Conservation (phyloP, 2,797 vertebrate species). For the Pseudocheirus occidentalis region DNA sequence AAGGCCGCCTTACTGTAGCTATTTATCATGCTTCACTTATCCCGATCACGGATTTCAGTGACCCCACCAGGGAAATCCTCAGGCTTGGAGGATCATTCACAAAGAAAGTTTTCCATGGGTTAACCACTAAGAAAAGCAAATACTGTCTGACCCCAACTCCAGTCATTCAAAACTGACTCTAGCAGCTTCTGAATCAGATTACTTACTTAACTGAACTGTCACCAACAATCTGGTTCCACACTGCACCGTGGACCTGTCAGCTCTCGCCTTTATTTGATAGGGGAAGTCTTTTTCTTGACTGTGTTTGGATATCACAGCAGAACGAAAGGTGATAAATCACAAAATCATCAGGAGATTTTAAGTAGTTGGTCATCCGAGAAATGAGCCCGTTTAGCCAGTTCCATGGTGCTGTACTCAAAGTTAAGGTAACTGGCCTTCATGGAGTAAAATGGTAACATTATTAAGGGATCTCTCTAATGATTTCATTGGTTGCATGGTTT, state of each 20-base stretch:
- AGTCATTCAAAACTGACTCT: constrained; percentile 69
- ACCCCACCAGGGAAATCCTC: constrained; percentile 71
- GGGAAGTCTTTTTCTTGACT: neutral
- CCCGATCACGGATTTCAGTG: constrained; percentile 76
- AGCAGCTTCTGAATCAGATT: constrained; percentile 69
- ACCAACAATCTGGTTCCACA: constrained; percentile 63
- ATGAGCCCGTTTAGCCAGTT: neutral
- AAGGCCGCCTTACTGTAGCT: constrained; percentile 75
- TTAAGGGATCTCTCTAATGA: neutral
- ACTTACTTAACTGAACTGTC: constrained; percentile 67
- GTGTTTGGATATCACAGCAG: neutral
- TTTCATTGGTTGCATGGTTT: neutral
- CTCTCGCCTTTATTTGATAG: neutral
- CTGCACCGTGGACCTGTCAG: neutral
- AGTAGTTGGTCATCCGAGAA: neutral
- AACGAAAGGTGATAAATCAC: neutral
- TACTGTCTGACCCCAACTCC: constrained; percentile 46
- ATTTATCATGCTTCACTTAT: constrained; percentile 89
- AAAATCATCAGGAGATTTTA: neutral
- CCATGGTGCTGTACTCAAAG: neutral
- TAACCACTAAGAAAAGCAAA: constrained; percentile 69
- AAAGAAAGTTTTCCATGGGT: constrained; percentile 69
- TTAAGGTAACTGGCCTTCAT: neutral
- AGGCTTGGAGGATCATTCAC: constrained; percentile 59
- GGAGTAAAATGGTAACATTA: neutral